These are phyloP conservation scores for Simalia tracyae DNA, from an alignment of 2,797 vertebrate genomes.

Conservation along the genomic window DNA sequence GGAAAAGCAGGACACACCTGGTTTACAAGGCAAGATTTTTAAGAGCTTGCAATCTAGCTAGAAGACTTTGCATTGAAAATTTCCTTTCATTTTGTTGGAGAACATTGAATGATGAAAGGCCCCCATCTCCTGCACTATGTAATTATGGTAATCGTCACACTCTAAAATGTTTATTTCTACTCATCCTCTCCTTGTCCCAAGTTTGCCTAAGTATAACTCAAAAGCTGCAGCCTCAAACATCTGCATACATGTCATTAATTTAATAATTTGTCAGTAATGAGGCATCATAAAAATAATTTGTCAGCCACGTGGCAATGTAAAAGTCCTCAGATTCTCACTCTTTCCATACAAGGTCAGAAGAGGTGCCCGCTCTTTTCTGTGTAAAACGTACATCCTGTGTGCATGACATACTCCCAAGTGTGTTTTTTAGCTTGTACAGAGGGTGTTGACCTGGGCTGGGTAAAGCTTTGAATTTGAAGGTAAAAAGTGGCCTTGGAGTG, in stretches of 20 bases:
- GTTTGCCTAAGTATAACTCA: not conserved
- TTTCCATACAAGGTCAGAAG: slow-evolving; percentile 4
- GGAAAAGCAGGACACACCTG: not conserved
- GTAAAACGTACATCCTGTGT: not conserved
- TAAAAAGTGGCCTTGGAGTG: too few relatives aligned
- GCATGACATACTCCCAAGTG: not conserved
- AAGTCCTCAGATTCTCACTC: not conserved
- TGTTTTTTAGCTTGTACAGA: not conserved
- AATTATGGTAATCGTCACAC: not conserved
- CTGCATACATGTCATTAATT: not conserved
- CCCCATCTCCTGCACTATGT: not conserved
- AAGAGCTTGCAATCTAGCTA: not conserved
- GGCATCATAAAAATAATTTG: not conserved
- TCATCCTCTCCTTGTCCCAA: not conserved
- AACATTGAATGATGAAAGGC: not conserved
- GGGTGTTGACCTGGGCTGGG: not conserved
- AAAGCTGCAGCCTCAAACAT: not conserved
- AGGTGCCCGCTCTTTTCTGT: not conserved
- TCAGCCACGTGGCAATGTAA: not conserved
- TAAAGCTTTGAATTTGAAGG: too few relatives aligned
- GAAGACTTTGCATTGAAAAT: not conserved
- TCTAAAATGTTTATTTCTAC: not conserved
- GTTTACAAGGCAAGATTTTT: not conserved
- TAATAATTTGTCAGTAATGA: not conserved
- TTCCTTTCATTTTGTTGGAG: not conserved